Conservation (phyloP, 2,113 vertebrate species). For the Hemicordylus capensis region DNA sequence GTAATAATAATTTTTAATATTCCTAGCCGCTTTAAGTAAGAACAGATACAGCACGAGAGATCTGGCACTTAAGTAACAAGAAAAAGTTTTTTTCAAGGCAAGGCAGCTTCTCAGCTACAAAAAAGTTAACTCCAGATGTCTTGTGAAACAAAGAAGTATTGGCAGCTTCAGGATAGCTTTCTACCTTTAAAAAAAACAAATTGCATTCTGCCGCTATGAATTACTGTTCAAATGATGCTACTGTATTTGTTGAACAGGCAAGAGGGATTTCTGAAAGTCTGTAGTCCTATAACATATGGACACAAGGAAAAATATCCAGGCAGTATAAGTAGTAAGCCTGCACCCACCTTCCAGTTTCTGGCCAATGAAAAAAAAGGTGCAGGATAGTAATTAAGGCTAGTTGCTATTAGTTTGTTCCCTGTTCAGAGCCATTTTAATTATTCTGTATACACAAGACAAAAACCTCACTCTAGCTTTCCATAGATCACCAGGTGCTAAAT, state of each 20-base stretch:
- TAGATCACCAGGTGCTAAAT: not conserved
- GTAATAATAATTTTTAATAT: not conserved
- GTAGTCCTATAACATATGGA: too few relatives aligned
- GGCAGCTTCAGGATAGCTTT: not conserved
- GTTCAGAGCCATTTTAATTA: not conserved
- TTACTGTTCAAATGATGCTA: not conserved
- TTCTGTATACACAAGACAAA: not conserved
- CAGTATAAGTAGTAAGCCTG: too few relatives aligned
- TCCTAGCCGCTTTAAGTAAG: not conserved
- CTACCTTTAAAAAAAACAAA: too few relatives aligned
- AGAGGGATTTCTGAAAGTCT: not conserved
- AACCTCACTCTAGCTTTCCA: not conserved
- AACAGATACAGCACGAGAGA: not conserved
- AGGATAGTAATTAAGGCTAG: not conserved
- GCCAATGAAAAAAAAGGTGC: too few relatives aligned
- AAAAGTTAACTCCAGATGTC: not conserved
- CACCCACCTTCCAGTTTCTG: too few relatives aligned
- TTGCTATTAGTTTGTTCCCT: not conserved
- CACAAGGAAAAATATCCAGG: too few relatives aligned
- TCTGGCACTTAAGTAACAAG: not conserved
- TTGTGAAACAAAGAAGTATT: not conserved
- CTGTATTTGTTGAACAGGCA: not conserved
- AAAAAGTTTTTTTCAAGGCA: conserved; percentile 7
- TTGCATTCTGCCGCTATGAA: not conserved
- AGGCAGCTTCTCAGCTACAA: not conserved